phyloP scores from a whole-genome alignment of 2,888 invertebrate genomes.

The Melanchra persicariae region DNA sequence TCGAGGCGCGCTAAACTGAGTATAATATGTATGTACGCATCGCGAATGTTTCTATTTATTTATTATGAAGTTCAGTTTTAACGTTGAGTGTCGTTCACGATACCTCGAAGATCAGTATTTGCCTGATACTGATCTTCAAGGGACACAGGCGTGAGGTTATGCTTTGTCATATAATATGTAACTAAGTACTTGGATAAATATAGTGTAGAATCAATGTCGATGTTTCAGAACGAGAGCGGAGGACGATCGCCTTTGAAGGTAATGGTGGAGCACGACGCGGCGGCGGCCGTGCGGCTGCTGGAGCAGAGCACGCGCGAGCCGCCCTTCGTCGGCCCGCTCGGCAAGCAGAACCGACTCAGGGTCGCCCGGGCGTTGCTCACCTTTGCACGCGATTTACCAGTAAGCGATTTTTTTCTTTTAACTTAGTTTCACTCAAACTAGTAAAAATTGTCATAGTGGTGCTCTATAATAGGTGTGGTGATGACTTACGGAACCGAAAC shows the following conservation, averaged over 20 bases:
- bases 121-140: no score
- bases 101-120: no score
- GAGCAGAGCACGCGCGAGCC: slow-evolving; percentile 87
- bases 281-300: slow-evolving; percentile 82
- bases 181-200: background rate
- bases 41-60: no score
- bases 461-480: no score
- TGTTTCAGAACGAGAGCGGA: slow-evolving; percentile 53
- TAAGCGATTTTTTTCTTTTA: slow-evolving; percentile 24
- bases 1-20: no score
- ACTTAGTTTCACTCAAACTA: background rate
- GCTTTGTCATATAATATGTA: no score
- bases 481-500: no score
- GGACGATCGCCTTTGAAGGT: slow-evolving; percentile 80
- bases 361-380: slow-evolving; percentile 82
- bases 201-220: background rate
- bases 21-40: no score
- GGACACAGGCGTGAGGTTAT: no score
- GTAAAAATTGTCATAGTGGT: no score
- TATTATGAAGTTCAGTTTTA: no score
- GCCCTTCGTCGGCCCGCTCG: slow-evolving; percentile 88
- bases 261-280: slow-evolving; percentile 83
- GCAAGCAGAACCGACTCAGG: slow-evolving; percentile 86
- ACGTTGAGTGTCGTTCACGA: no score
- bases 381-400: slow-evolving; percentile 66